Evolutionary conservation across 2,113 vertebrate species (phyloP), one percentile per base, ranked within the genome.

Genomic region (Megaceryle torquata): DNA sequence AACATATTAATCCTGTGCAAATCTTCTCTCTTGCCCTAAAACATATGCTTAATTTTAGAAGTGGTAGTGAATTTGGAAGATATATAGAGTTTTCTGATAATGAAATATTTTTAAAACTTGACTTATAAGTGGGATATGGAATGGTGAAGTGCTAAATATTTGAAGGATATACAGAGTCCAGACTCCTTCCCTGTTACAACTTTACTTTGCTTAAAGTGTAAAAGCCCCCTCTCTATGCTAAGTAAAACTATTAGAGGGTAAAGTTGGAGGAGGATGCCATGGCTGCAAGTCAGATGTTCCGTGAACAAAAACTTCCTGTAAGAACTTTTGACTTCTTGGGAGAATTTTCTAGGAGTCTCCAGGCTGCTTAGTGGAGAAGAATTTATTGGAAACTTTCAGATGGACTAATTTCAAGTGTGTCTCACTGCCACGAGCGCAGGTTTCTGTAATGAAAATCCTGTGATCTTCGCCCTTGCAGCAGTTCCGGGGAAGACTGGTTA

Each of bases 391-490:
- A 51, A 13, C 29, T 25, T 84, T 64, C 29, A 68, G 26, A 33
- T 13, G 9, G 21, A 90, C 26, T 54, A 14, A 82, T 89, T 89
- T 79, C 43, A 54, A 48, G 48, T 13, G 56, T 50, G 50, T 72
- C 64, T 11, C 16, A 5, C 24, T 88, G 77, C 33, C 53, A 56
- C 4, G 21, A 43, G 51, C n/a, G 31, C 43, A 24, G 59, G 29
- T 78, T 89, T 64, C 39, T 51, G 22, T 68, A 63, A 60, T 60
- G 51, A 39, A 87, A 54, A 59, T n/a, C 51, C 83, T 54, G 50
- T 5, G 5, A 2, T 59, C 18, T 31, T 89, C 7, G 1, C 31
- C 85, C 46, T 70, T 0, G 0, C 2, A 2, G 28, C 31, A 50
- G 64, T 51, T 84, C 31, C 43, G 41, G 69, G 28, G 51, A 63